Conservation (phyloP, 2,888 invertebrate species). For the Limnephilus marmoratus region DNA sequence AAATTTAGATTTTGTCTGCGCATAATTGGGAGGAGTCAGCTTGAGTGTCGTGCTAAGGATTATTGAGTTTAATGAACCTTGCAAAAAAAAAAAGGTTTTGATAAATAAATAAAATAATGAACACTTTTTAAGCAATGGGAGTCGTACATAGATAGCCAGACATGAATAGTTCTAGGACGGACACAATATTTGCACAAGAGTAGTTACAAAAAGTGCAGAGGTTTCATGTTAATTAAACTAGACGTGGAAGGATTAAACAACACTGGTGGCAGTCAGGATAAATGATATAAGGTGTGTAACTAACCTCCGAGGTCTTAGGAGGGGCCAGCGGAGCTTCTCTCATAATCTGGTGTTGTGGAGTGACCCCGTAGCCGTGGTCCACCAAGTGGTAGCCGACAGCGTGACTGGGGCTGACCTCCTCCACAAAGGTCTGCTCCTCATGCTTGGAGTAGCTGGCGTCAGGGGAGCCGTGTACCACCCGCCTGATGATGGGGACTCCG, state of each 20-base stretch:
- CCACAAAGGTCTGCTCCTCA: conserved; percentile 76
- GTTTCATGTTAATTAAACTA: background rate
- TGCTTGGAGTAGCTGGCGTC: conserved; percentile 56
- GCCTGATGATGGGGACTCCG: conserved; percentile 56
- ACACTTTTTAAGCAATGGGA: background rate
- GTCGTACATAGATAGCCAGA: background rate
- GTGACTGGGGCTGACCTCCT: conserved; percentile 75
- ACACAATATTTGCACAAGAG: background rate
- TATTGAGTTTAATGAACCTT: background rate
- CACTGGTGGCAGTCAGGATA: no score
- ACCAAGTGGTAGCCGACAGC: conserved; percentile 86
- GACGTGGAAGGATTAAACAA: background rate
- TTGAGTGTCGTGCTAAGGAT: background rate
- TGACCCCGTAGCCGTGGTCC: conserved; percentile 92
- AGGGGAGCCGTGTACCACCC: conserved; percentile 64
- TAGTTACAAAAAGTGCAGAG: background rate
- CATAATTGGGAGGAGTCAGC: background rate
- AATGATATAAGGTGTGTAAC: conserved; percentile 34
- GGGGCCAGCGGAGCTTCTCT: conserved; percentile 77
- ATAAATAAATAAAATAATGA: background rate
- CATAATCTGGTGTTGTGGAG: conserved; percentile 83
- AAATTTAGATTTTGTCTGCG: background rate
- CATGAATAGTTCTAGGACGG: background rate
- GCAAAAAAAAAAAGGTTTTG: background rate
- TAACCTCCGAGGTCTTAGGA: conserved; percentile 78